Base-by-base conservation (phyloP, 2,113 vertebrate species). In the Chionomys nivalis region DNA sequence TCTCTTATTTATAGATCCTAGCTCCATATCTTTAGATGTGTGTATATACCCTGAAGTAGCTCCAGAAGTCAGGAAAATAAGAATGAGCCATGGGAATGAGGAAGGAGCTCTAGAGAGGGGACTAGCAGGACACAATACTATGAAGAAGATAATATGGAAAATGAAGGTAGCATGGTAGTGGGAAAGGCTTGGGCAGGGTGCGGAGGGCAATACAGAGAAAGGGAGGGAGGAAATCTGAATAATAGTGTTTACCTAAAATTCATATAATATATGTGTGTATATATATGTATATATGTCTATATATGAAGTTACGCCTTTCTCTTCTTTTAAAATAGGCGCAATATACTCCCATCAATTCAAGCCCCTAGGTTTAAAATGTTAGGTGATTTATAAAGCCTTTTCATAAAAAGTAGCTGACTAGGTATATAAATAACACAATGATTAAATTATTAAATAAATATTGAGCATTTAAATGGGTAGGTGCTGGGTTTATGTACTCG, bases 311-410 rank as follows among this genome's bases (percentile, higher is more conserved):
- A 19, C 36, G 47, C 63, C 55, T 31, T 13, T 17, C 9, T 72
- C 26, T 47, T 21, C 47, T 63, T 88, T 55, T 6, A 17, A 10
- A 73, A 26, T 10, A 55, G 72, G n/a, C 16, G 7, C 66, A 55
- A 24, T 26, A 4, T 44, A 26, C 5, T 24, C 33, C 70, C n/a
- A 3, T 58, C 36, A 39, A 26, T 79, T 79, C 75, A 82, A 61
- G 79, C 49, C n/a, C 75, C 42, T 26, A 4, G 33, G 8, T 75
- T 92, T 76, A 70, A 78, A 79, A 58, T 61, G 28, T 17, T 42
- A 44, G 87, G 63, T 73, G 95, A 86, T 91, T 92, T 66, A 66
- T 90, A 88, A 90, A n/a, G 58, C 36, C 52, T 65, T 68, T 33
- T 75, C 55, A 39, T 86, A 63, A 44, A 90, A 66, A 78, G 33